Conservation (phyloP, 2,797 vertebrate genomes). For the Tauraco hartlaubi region DNA sequence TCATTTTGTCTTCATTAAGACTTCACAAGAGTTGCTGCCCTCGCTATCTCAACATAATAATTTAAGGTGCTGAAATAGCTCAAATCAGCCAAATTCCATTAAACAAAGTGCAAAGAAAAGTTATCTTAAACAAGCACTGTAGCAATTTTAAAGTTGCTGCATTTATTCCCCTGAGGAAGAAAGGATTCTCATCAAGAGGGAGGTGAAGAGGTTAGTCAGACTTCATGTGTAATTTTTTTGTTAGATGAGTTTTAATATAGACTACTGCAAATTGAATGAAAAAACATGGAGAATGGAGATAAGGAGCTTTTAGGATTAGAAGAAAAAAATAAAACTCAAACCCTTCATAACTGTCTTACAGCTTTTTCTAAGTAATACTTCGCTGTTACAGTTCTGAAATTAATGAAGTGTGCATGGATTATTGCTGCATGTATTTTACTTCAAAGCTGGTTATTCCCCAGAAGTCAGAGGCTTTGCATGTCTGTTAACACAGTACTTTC, state of each 20-base stretch:
- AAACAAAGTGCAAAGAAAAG: background rate
- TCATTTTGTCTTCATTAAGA: background rate
- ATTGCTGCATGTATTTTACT: constrained; percentile 12
- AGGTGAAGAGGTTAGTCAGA: background rate
- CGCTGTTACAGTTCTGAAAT: constrained; percentile 17
- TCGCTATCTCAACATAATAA: background rate
- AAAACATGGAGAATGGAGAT: constrained; percentile 36
- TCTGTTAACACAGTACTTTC: constrained; percentile 10
- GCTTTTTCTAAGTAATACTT: constrained; percentile 23
- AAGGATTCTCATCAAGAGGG: background rate
- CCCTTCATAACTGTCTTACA: background rate
- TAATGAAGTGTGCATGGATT: constrained; percentile 41
- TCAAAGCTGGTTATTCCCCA: constrained; percentile 52
- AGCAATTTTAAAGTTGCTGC: background rate
- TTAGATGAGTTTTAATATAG: background rate
- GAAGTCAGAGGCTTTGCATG: constrained; percentile 31
- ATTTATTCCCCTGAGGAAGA: background rate
- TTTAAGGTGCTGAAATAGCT: background rate
- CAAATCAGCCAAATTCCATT: background rate
- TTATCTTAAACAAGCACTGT: background rate
- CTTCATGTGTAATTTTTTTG: background rate
- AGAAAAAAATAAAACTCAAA: background rate
- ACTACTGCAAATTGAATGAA: background rate
- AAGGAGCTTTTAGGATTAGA: constrained; percentile 52
- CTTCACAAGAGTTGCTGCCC: background rate